Evolutionary conservation across 2,888 invertebrate genomes (phyloP), one percentile per base, ranked within the genome.

Genomic region (Diogma glabrata): DNA sequence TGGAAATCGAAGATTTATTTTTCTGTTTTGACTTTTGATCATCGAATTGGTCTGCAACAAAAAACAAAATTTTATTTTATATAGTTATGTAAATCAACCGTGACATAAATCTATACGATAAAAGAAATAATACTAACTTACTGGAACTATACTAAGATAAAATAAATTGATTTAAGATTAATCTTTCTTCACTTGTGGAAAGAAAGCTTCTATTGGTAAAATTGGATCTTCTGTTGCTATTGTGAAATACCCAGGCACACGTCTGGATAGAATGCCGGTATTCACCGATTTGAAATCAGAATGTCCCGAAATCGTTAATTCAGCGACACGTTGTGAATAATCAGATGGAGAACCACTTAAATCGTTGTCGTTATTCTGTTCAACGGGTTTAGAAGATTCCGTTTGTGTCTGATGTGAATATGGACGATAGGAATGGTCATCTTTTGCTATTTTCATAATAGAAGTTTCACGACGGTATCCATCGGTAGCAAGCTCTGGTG

Each of bases 151-250:
- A n/a, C n/a, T n/a, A n/a, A n/a, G n/a, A n/a, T n/a, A n/a, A n/a
- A n/a, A n/a, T n/a, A n/a, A n/a, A n/a, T n/a, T n/a, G n/a, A n/a
- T n/a, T n/a, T n/a, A n/a, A n/a, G n/a, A n/a, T 65, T 76, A 72
- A 67, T 76, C 75, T 65, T 76, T 78, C 65, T 77, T 78, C 58
- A 84, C 64, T 62, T 83, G 82, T 16, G 85, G 82, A 63, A 87
- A 87, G 67, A 87, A 85, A 1, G 86, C 84, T 67, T 87, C 86
- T 55, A 87, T 83, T 0, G 87, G 87, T 48, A 87, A 70, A 50
- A 85, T 84, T 0, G 87, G 86, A 63, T 87, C 85, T 57, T 87
- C 86, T 0, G 86, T 84, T 1, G 82, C 79, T 66, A 87, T 79
- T 19, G 83, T 83, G 58, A 86, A 82, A 60, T 83, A 81, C 59